These are phyloP conservation scores for Drosophila guanche DNA, from an alignment of 1,140 invertebrate species.

Conservation along the genomic window DNA sequence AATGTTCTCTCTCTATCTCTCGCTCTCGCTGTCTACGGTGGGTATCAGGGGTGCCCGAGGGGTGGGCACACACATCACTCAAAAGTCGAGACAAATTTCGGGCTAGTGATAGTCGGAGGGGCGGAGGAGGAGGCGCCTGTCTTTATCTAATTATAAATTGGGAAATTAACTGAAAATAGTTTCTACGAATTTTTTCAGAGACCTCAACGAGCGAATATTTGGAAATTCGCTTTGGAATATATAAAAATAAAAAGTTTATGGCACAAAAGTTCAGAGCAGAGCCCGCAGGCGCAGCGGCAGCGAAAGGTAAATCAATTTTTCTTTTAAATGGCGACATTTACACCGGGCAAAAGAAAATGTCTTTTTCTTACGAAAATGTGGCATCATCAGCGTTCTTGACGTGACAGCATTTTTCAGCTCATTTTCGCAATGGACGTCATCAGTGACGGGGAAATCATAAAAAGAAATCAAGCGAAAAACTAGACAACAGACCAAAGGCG, in stretches of 20 bases:
- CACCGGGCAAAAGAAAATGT: constrained; percentile 9
- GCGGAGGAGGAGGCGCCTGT: not conserved
- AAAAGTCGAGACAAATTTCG: constrained; percentile 32
- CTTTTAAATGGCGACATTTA: constrained; percentile 8
- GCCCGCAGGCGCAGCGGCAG: not conserved
- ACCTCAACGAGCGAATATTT: not conserved
- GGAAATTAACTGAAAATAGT: constrained; percentile 27
- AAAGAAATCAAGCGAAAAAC: constrained; percentile 45
- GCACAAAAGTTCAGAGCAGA: not conserved
- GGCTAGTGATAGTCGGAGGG: constrained; percentile 30
- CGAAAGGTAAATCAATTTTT: constrained; percentile 31
- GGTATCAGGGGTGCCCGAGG: not conserved
- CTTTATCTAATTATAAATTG: constrained; percentile 37
- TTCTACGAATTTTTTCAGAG: not conserved
- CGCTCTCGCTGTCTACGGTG: too few species aligned
- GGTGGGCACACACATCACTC: constrained; percentile 12
- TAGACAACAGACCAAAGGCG: constrained; percentile 3
- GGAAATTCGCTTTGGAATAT: constrained; percentile 1
- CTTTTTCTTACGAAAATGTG: constrained; percentile 23
- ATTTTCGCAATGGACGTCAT: constrained; percentile 57
- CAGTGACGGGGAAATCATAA: constrained; percentile 20
- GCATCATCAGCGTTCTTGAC: constrained; percentile 38
- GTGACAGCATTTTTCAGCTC: constrained; percentile 36
- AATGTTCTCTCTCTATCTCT: constrained; percentile 13
- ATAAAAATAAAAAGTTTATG: constrained; percentile 18